Base-by-base conservation (phyloP, 2,797 vertebrate genomes). In the Smutsia temminckii region DNA sequence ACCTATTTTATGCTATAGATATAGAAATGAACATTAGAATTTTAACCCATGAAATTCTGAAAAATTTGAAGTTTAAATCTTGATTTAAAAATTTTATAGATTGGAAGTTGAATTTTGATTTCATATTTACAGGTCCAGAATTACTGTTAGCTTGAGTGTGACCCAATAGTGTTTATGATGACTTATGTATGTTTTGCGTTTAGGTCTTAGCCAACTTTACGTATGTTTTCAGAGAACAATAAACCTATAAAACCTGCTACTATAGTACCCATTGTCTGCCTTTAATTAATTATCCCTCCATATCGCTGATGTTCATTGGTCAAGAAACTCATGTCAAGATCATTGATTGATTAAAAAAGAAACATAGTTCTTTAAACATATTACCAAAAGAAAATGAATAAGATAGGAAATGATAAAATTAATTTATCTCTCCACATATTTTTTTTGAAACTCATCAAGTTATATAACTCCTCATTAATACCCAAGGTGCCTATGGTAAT, bases 1-100 rank as follows among this genome's bases (percentile, higher is more conserved):
- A 69, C 6, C 12, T 89, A 57, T 71, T 84, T 94, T 77, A 3
- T 74, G 51, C 3, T 93, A 7, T 51, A 66, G 3, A 17, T 32
- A 17, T 13, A 51, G 42, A 89, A 81, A 69, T 85, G 46, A 88
- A 46, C 32, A 34, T 83, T 40, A 71, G 21, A 79, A 84, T 94
- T 79, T 90, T 92, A 51, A 51, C 42, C 16, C 20, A n/a, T 87
- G 46, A 74, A 32, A 64, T 53, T 92, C 85, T 53, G 11, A 51
- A 89, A 94, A 85, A 25, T 77, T 87, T 66, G 46, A 92, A 89
- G 72, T 81, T 85, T 78, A 27, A 95, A 4, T 63, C 53, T n/a
- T 91, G 6, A 69, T 88, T 68, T 61, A 68, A 10, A 87, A 72
- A 68, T 68, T 77, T 63, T 42, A 25, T 69, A 46, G 59, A 27